Conservation (phyloP, 2,113 vertebrate genomes). For the Protomyctophum bolini region DNA sequence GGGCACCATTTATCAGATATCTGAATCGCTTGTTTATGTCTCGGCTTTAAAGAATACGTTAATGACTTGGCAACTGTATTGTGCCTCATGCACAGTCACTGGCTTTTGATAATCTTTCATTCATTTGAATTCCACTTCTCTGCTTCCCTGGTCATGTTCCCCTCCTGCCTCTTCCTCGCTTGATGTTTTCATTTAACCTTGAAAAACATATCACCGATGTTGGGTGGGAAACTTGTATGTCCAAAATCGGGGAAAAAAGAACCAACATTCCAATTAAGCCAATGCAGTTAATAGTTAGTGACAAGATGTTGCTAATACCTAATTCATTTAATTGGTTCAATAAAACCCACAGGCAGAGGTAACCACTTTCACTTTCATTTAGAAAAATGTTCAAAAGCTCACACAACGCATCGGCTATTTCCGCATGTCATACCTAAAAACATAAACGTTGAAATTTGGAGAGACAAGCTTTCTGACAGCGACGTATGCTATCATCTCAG, state of each 20-base stretch:
- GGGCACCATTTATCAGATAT: constrained; percentile 36
- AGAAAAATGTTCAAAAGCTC: no score
- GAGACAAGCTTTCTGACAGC: no score
- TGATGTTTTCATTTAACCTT: constrained; percentile 40
- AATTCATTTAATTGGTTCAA: background rate
- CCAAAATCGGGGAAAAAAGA: no score
- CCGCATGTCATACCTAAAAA: no score
- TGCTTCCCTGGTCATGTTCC: constrained; percentile 18
- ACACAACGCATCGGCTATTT: no score
- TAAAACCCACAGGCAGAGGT: background rate
- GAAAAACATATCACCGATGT: constrained; percentile 13
- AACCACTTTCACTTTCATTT: no score
- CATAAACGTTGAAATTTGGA: no score
- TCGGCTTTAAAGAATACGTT: constrained; percentile 36
- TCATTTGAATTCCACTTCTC: constrained; percentile 38
- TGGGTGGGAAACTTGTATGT: no score
- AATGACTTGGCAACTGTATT: constrained; percentile 39
- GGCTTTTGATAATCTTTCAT: constrained; percentile 43
- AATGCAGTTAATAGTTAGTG: no score
- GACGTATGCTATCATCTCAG: constrained; percentile 42
- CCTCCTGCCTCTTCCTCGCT: constrained; percentile 10
- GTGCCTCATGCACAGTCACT: constrained; percentile 10
- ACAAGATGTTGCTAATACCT: no score
- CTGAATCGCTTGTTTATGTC: constrained; percentile 34
- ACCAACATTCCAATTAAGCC: no score